Evolutionary conservation across 2,113 vertebrate genomes (phyloP).

Genomic region (Hystrix cristata): DNA sequence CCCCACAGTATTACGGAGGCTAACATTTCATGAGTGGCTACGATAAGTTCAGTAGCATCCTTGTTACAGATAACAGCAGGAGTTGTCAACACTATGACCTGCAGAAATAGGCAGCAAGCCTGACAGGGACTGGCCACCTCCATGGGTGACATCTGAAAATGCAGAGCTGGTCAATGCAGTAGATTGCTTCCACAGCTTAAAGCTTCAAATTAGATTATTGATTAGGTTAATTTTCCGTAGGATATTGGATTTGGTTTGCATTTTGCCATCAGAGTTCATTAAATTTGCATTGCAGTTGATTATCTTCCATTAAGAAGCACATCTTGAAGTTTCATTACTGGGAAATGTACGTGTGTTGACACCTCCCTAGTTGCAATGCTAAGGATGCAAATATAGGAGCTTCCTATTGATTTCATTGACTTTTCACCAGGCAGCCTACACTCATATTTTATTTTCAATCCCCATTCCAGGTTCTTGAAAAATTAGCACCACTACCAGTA

Average conservation of each 20-base stretch:
- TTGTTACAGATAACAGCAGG: neutral
- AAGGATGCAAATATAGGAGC: slow-evolving; percentile 69
- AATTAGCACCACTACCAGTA: slow-evolving; percentile 62
- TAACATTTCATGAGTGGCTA: neutral
- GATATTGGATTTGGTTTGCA: slow-evolving; percentile 78
- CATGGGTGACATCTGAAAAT: neutral
- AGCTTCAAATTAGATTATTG: slow-evolving; percentile 76
- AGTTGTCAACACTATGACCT: neutral
- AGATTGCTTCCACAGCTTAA: slow-evolving; percentile 59
- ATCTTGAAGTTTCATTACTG: slow-evolving; percentile 75
- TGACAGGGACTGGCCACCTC: neutral
- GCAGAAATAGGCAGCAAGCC: neutral
- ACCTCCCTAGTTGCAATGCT: slow-evolving; percentile 56
- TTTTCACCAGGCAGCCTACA: slow-evolving; percentile 73
- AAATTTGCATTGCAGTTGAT: slow-evolving; percentile 81
- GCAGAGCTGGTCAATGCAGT: neutral
- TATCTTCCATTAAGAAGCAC: slow-evolving; percentile 75
- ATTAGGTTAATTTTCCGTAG: slow-evolving; percentile 81
- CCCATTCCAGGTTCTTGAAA: slow-evolving; percentile 61
- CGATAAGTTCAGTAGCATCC: neutral
- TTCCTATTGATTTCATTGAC: slow-evolving; percentile 75
- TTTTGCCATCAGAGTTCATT: slow-evolving; percentile 83
- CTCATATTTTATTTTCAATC: slow-evolving; percentile 76
- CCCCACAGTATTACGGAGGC: neutral
- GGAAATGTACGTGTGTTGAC: slow-evolving; percentile 66